A percentile compares a stretch with the other conserved stretches of the same genome.
phyloP scores from a whole-genome alignment of 1,140 invertebrate species.

The Thaumatotibia leucotreta region DNA sequence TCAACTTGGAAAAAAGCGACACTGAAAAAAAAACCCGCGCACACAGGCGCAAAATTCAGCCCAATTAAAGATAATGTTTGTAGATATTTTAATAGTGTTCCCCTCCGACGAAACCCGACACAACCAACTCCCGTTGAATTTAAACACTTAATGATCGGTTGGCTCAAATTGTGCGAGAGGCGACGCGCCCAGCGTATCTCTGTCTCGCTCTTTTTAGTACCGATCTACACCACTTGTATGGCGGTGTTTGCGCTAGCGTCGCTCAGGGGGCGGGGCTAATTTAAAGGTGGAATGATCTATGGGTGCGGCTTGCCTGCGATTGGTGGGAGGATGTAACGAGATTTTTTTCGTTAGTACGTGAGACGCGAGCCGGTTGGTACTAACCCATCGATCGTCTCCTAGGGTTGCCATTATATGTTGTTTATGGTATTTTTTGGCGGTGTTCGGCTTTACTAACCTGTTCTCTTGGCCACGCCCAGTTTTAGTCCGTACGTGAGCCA shows the following conservation, averaged over 20 bases:
- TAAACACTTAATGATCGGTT: slow-evolving; percentile 77
- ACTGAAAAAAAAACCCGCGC: slow-evolving; percentile 56
- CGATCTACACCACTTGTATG: slow-evolving; percentile 52
- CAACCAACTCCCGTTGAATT: slow-evolving; percentile 73
- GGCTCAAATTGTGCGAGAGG: slow-evolving; percentile 74
- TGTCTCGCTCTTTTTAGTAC: slow-evolving; percentile 67
- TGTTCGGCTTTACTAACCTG: slow-evolving; percentile 64
- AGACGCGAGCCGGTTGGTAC: slow-evolving; percentile 54
- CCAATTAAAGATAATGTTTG: slow-evolving; percentile 76
- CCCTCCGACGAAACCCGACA: slow-evolving; percentile 72
- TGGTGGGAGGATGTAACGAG: slow-evolving; percentile 44
- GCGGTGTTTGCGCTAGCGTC: slow-evolving; percentile 49
- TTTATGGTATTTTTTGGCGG: slow-evolving; percentile 75
- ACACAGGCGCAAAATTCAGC: slow-evolving; percentile 72
- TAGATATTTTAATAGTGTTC: slow-evolving; percentile 75
- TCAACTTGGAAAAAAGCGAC: slow-evolving; percentile 63
- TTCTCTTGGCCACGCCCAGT: slow-evolving; percentile 62
- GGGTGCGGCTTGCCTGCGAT: slow-evolving; percentile 37
- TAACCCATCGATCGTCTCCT: slow-evolving; percentile 56
- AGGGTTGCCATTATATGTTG: slow-evolving; percentile 70
- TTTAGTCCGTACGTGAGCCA: slow-evolving; percentile 45
- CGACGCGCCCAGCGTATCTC: slow-evolving; percentile 58
- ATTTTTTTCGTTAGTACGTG: slow-evolving; percentile 67
- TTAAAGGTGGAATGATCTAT: slow-evolving; percentile 36
- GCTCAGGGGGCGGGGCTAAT: slow-evolving; percentile 31